Base-by-base conservation (phyloP, 2,797 vertebrate genomes). In the Antrozous pallidus region DNA sequence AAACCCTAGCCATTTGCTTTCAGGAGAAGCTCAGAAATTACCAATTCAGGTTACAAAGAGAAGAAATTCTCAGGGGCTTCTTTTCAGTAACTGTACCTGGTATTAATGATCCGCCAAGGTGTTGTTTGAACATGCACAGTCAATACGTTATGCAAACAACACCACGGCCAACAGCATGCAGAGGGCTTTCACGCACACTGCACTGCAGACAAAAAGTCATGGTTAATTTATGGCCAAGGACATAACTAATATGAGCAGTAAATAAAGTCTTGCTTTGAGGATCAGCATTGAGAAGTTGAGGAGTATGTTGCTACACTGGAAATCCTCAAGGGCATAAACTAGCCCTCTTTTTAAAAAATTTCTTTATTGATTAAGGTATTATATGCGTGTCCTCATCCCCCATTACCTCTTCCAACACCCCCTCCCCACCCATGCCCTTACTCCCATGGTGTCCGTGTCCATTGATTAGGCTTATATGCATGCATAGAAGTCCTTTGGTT, bases 141-240 rank as follows among this genome's bases (percentile, higher is more conserved):
- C 61, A 61, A 89, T 94, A n/a, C 17, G 80, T 95, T 95, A 95
- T 92, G 93, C 96, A 96, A 96, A 94, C 84, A 95, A 38, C 38
- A 86, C 31, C 61, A 51, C 67, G 6, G 85, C 47, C 81, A 78
- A 49, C n/a, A 26, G 49, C 85, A 58, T 2, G 5, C 31, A 54
- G 26, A 90, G 49, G 71, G 26, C 71, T 93, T 91, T 45, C 88
- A 65, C 18, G 82, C 14, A 33, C 26, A 31, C 88, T 22, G 28
- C 31, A 47, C 67, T 75, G 75, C 80, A 82, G 82, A 90, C 83
- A 75, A 79, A 94, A 90, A 84, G 90, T 94, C 86, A 77, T 85
- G 92, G 74, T 95, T 94, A 95, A 97, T 96, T 91, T 86, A 91
- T 58, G 38, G 74, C 85, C 74, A 88, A 95, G 79, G 47, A 92